Conservation (phyloP, 1,140 invertebrate species). For the Holcopasites calliopsidis region DNA sequence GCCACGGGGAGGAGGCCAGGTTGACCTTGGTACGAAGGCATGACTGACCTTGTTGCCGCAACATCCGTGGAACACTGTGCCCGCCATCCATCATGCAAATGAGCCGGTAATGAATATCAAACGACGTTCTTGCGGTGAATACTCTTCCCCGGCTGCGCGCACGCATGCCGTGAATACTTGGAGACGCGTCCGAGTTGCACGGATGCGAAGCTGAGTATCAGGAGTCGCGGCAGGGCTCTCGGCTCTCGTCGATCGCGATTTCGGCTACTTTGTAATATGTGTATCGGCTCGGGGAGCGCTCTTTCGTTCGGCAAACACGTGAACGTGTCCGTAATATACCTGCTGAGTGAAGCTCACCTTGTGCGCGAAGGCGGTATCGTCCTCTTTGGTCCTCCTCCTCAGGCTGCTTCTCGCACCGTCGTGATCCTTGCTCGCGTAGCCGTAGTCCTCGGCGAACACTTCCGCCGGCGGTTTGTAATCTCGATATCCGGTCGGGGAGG, state of each 20-base stretch:
- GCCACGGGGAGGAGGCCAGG: conserved; percentile 59
- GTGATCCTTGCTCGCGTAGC: conserved; percentile 55
- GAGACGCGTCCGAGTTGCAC: background rate
- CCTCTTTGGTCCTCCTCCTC: conserved; percentile 68
- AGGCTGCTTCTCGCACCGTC: conserved; percentile 45
- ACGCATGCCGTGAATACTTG: conserved; percentile 33
- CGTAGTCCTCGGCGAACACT: conserved; percentile 77
- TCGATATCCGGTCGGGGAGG: conserved; percentile 88
- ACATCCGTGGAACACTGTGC: conserved; percentile 51
- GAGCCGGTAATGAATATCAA: conserved; percentile 45
- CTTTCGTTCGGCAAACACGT: no score
- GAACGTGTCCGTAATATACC: background rate
- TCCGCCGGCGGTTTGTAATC: conserved; percentile 88
- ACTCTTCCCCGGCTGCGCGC: conserved; percentile 2
- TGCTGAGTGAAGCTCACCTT: conserved; percentile 80
- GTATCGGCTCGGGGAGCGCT: no score
- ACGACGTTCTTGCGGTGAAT: conserved; percentile 29
- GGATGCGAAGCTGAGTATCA: background rate
- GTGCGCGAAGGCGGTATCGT: conserved; percentile 81
- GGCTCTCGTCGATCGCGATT: no score
- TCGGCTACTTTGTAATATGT: no score
- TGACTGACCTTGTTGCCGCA: conserved; percentile 62
- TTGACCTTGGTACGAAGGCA: conserved; percentile 69
- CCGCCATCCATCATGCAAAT: conserved; percentile 51
- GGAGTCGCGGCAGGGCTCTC: no score